Conservation (phyloP, 2,797 vertebrate species). For the Sebastes steindachneri region DNA sequence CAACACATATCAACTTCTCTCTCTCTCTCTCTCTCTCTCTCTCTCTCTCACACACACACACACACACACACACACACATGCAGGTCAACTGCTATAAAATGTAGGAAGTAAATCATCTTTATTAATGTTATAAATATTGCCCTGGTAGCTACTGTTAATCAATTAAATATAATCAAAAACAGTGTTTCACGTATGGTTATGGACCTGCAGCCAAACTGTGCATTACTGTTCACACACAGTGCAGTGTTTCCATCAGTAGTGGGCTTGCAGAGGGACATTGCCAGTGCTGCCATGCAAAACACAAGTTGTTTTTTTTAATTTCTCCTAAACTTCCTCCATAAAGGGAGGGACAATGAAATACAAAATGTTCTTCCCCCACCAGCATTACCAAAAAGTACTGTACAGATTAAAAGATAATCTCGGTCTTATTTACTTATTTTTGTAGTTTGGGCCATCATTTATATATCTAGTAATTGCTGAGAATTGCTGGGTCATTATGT, state of each 20-base stretch:
- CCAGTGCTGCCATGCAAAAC: neutral
- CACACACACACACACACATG: neutral
- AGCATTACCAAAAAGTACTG: neutral
- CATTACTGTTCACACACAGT: neutral
- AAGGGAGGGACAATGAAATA: neutral
- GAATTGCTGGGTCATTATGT: neutral
- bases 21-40: neutral
- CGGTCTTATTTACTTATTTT: neutral
- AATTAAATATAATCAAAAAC: conserved; percentile 29
- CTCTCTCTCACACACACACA: neutral
- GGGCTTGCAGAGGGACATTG: neutral
- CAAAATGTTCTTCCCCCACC: neutral
- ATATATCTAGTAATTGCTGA: neutral
- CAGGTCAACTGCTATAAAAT: conserved; percentile 33
- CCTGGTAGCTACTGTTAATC: conserved; percentile 13
- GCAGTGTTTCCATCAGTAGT: neutral
- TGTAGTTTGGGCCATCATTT: neutral
- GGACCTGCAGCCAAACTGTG: neutral
- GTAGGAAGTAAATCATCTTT: conserved; percentile 26
- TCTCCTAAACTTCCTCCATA: neutral
- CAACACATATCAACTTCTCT: neutral
- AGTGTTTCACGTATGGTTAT: neutral
- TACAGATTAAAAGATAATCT: neutral
- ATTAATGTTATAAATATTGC: conserved; percentile 39
- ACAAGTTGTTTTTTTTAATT: neutral